These are phyloP conservation scores for Pycnonotus jocosus DNA, from an alignment of 2,113 vertebrate species.

Conservation along the genomic window DNA sequence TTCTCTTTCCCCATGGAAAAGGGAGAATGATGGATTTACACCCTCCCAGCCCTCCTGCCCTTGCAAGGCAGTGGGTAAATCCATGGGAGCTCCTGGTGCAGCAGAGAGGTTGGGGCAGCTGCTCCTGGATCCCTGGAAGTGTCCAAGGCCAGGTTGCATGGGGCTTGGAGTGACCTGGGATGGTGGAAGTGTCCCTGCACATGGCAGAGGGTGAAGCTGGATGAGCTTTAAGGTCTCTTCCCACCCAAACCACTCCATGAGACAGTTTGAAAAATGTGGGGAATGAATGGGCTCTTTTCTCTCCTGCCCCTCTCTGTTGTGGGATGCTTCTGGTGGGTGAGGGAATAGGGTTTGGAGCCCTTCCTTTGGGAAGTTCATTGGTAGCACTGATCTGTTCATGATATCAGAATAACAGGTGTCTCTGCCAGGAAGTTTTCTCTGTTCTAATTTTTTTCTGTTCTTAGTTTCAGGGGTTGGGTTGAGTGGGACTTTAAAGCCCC, in stretches of 20 bases:
- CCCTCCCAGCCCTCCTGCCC: background rate
- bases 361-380: background rate
- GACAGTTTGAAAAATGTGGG: background rate
- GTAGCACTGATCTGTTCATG: background rate
- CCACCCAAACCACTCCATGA: background rate
- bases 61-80: background rate
- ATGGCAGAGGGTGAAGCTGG: fast-evolving
- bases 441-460: background rate
- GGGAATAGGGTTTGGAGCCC: background rate
- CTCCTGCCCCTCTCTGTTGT: background rate
- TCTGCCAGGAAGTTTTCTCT: background rate
- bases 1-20: background rate
- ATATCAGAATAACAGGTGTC: background rate
- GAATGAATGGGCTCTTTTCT: fast-evolving
- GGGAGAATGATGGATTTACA: background rate
- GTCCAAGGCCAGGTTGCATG: fast-evolving
- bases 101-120: background rate
- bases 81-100: background rate
- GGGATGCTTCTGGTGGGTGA: background rate
- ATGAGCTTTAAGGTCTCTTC: background rate
- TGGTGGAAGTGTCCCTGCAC: background rate
- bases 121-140: background rate
- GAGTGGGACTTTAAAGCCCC: background rate
- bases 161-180: background rate
- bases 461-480: background rate